These are phyloP conservation scores for Spisula subtruncata DNA, from an alignment of 2,888 invertebrate genomes.

Conservation along the genomic window DNA sequence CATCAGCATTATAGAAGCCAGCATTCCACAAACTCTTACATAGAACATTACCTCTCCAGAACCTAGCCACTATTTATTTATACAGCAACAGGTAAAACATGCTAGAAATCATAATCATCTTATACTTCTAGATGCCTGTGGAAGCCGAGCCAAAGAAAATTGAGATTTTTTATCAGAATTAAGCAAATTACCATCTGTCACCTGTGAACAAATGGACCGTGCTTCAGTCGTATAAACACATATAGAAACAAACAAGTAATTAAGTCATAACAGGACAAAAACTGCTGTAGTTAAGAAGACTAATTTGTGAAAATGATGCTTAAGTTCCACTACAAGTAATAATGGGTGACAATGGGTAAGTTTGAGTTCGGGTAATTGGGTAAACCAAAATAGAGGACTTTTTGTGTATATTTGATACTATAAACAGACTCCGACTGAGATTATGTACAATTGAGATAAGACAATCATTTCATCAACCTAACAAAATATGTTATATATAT, in stretches of 20 bases:
- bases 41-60: neutral
- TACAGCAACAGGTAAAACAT: neutral
- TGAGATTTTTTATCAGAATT: neutral
- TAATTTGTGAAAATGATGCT: neutral
- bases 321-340: neutral
- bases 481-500: neutral
- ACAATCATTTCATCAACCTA: neutral
- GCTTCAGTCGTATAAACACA: neutral
- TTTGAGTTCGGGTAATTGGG: neutral
- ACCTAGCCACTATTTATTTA: neutral
- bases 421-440: neutral
- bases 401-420: neutral
- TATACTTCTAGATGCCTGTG: neutral
- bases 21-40: neutral
- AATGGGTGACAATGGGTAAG: neutral
- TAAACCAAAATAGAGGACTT: neutral
- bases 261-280: neutral
- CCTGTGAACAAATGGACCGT: neutral
- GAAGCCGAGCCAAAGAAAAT: constrained; percentile 13
- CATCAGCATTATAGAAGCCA: neutral
- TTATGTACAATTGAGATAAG: neutral
- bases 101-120: neutral
- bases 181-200: too few species aligned
- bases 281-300: neutral
- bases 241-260: neutral